Conservation (phyloP, 2,888 invertebrate species). For the Anoncus sp. region DNA sequence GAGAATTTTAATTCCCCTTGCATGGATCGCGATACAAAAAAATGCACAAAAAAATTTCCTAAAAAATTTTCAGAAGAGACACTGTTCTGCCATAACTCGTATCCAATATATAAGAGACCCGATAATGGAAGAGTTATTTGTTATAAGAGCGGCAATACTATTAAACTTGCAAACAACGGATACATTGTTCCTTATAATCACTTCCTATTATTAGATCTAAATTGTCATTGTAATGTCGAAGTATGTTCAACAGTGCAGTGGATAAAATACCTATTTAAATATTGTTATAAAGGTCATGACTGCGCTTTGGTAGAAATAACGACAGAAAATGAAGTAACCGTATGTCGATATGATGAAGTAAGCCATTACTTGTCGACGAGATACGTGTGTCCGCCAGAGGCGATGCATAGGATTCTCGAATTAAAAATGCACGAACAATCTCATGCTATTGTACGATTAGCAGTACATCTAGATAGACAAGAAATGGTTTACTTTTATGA, state of each 20-base stretch:
- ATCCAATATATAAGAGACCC: slow-evolving; percentile 6
- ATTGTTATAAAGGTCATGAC: slow-evolving; percentile 1
- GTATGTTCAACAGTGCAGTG: slow-evolving; percentile 19
- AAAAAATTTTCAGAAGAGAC: slow-evolving; percentile 14
- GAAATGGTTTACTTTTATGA: slow-evolving; percentile 63
- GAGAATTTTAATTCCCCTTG: slow-evolving; percentile 27
- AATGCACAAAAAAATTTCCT: slow-evolving; percentile 20
- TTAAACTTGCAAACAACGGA: slow-evolving; percentile 16
- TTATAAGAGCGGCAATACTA: slow-evolving; percentile 2
- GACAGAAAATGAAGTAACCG: no score
- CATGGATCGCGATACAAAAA: slow-evolving; percentile 29
- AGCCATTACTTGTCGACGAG: slow-evolving; percentile 64
- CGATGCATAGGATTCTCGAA: slow-evolving; percentile 63
- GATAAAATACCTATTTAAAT: slow-evolving; percentile 23
- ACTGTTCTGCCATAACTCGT: slow-evolving; percentile 11
- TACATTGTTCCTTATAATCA: slow-evolving; percentile 24
- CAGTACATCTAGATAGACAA: slow-evolving; percentile 67
- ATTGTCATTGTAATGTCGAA: slow-evolving; percentile 27
- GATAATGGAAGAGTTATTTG: slow-evolving; percentile 32
- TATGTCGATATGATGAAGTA: slow-evolving; percentile 67
- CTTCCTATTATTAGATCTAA: background rate
- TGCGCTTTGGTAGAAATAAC: slow-evolving; percentile 27
- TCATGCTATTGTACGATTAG: slow-evolving; percentile 64
- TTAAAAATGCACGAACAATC: slow-evolving; percentile 64
- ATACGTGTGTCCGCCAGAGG: slow-evolving; percentile 63